phyloP scores from a whole-genome alignment of 2,888 invertebrate genomes.

The Fabriciana adippe region DNA sequence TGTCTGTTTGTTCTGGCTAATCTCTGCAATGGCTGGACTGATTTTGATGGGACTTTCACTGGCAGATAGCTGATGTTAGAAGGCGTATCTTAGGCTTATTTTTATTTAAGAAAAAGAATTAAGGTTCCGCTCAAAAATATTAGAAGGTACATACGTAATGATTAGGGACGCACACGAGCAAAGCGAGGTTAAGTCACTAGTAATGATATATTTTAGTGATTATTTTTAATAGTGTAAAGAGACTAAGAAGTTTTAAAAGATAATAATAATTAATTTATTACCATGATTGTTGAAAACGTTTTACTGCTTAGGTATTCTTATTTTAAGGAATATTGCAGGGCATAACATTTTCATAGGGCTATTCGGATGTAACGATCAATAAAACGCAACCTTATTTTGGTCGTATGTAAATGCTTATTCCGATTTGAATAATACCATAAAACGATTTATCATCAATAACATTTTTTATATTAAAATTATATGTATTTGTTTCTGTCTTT shows the following conservation, averaged over 20 bases:
- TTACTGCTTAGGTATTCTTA: slow-evolving; percentile 37
- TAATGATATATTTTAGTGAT: too few relatives aligned
- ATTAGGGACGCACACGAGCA: too few relatives aligned
- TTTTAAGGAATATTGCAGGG: slow-evolving; percentile 31
- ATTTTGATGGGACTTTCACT: too few relatives aligned
- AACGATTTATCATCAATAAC: not conserved
- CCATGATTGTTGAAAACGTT: slow-evolving; percentile 31
- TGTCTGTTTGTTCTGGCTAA: not conserved
- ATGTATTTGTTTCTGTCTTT: not conserved
- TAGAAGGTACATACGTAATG: too few relatives aligned
- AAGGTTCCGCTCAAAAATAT: too few relatives aligned
- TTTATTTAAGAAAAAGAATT: too few relatives aligned
- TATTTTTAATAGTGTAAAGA: not conserved
- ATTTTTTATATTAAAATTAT: not conserved
- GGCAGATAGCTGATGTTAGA: too few relatives aligned
- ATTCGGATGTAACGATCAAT: slow-evolving; percentile 16
- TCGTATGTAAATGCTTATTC: slow-evolving; percentile 19
- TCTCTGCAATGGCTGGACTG: too few relatives aligned
- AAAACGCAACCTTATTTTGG: slow-evolving; percentile 23
- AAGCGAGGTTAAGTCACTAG: too few relatives aligned
- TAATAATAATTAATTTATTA: too few relatives aligned
- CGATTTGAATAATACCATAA: slow-evolving; percentile 1
- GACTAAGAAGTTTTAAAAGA: not conserved
- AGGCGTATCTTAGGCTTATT: too few relatives aligned
- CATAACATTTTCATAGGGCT: slow-evolving; percentile 41